Evolutionary conservation across 2,888 invertebrate species (phyloP), one percentile per base, ranked within the genome.

Genomic region (Megastigmus dorsalis): DNA sequence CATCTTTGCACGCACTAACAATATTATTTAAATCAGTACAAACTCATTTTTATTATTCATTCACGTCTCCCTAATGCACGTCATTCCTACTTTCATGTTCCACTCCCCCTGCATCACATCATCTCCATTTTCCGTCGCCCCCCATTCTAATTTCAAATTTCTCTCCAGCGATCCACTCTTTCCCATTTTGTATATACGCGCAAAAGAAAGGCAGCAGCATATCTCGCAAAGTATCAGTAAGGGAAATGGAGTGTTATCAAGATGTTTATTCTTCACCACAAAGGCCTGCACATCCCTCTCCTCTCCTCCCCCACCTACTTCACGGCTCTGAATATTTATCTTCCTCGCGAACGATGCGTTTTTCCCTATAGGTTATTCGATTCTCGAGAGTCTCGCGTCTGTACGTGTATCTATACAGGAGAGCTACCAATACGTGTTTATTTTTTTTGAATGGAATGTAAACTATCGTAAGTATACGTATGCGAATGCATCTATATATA

Each of bases 241-340:
- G 26, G 57, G 57, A 67, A 57, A 67, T 67, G 62, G 67, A 80
- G 79, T 80, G 80, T 81, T 81, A 82, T 81, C 80, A 80, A 82
- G 82, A 82, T 82, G 79, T 82, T 82, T 81, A 82, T 81, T 81
- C 79, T 79, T 75, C 36, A 18, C 67, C 66, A 36, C 67, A 57
- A 52, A 54, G 45, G 15, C 54, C 28, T 7, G 1, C 7, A 20
- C 18, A 48, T 30, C 57, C 20, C 6, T 9, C 20, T 57, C 50
- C 13, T 13, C 26, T 26, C 26, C 50, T 20, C 20, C 9, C 4
- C 30, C 50, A 5, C 45, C n/a, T n/a, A n/a, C 18, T 18, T 41
- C 26, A 9, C 50, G 15, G 13, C 4, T n/a, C 26, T 54, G 41
- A 65, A 65, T 65, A 28, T 65, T 65, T 65, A 54, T 65, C 38